Base-by-base conservation (phyloP, 1,140 invertebrate genomes). In the Hylyphantes graminicola region DNA sequence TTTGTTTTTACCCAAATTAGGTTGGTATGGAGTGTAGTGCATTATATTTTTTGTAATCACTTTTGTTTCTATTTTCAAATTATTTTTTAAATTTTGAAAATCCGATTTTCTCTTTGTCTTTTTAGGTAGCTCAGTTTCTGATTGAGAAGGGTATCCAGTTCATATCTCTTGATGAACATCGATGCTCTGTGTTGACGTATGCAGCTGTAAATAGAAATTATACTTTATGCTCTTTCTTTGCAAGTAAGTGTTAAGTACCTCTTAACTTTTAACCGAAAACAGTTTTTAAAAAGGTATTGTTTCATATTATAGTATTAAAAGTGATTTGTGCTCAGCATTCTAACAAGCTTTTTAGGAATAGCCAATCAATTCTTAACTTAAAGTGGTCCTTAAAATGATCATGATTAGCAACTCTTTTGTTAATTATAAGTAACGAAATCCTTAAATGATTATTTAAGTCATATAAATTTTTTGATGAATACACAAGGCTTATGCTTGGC, bases 131-230 rank as follows among this genome's bases (percentile, higher is more conserved):
- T 64, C 70, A 89, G 81, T 86, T 87, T 51, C 82, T 90, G 76
- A 78, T 88, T 17, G 87, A 89, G 55, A 87, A 88, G 15, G 88
- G 87, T 48, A 87, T 90, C 12, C 87, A 87, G 72, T 35, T 88
- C 9, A 87, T 73, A 61, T 70, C 77, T 17, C 67, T 75, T 48
- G 91, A 92, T 87, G 88, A 88, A n/a, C 87, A 89, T 86, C 88
- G 89, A 4, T 89, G 89, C 67, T 89, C 88, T 57, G 88, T 90
- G n/a, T 77, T 92, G 5, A 89, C 89, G 61, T 91, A 91, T 88
- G 90, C 89, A 53, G 89, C 89, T 77, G 86, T 91, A 6, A 88
- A 88, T 55, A 88, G 89, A 74, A 90, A 91, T 86, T 85, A 87
- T 86, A 53, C 61, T 11, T 85, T 90, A 10, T 88, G 86, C 15